Conservation (phyloP, 92 coral and sea anemone species). For the Umimayanthus kanabou region DNA sequence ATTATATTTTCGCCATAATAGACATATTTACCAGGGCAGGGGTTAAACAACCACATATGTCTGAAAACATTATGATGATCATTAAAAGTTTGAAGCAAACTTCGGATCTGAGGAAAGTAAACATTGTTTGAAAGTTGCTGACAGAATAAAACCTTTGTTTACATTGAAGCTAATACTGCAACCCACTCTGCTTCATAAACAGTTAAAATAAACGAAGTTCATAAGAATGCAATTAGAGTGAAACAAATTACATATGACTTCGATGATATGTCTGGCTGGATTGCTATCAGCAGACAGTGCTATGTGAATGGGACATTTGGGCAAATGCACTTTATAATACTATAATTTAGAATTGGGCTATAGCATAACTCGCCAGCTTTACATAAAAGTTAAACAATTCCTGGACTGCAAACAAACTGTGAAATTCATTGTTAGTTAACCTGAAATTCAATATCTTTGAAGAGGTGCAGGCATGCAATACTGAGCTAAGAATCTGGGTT, state of each 20-base stretch:
- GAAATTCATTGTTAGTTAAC: neutral
- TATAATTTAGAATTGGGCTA: neutral
- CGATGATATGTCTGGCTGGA: neutral
- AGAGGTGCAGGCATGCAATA: slow-evolving; percentile 6
- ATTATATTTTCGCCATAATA: neutral
- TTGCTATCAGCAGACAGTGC: no score
- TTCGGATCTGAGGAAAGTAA: slow-evolving; percentile 13
- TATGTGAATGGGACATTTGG: no score
- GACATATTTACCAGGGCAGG: neutral
- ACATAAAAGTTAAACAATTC: slow-evolving; percentile 2
- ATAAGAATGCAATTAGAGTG: neutral
- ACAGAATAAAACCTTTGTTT: slow-evolving; percentile 15
- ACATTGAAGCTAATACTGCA: neutral
- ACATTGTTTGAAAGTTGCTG: slow-evolving; percentile 7
- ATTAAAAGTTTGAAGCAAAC: slow-evolving; percentile 8
- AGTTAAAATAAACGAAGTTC: neutral
- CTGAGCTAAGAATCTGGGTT: neutral
- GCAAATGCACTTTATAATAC: neutral
- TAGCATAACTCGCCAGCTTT: neutral
- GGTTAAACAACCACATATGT: neutral
- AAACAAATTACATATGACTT: neutral
- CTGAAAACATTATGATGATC: neutral
- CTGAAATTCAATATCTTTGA: slow-evolving; percentile 26
- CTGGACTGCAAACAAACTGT: slow-evolving; percentile 28
- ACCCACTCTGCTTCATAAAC: neutral